Conservation (phyloP, 2,888 invertebrate genomes). For the Gymnocheta viridis region DNA sequence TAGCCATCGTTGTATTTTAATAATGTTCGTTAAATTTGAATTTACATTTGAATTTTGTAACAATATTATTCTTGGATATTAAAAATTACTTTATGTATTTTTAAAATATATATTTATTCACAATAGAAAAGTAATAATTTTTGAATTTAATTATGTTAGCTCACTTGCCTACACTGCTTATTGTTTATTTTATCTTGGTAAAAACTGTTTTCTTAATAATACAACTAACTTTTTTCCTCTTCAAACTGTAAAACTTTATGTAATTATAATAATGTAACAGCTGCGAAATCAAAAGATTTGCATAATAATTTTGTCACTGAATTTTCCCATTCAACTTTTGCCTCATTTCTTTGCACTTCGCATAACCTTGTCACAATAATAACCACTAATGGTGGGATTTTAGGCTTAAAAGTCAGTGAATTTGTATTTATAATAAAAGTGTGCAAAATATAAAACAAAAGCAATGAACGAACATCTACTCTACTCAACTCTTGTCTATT, state of each 20-base stretch:
- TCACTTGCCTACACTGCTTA: not conserved
- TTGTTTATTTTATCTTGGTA: not conserved
- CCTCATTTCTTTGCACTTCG: not conserved
- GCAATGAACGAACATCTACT: not conserved
- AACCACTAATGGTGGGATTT: constrained; percentile 46
- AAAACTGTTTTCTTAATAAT: not conserved
- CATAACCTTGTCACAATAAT: not conserved
- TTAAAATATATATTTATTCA: no score
- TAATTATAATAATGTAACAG: constrained; percentile 61
- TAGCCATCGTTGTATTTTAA: no score
- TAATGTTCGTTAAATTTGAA: no score
- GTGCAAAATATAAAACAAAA: constrained; percentile 25
- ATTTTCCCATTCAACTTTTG: not conserved
- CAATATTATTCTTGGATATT: no score
- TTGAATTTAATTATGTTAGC: not conserved
- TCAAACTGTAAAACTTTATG: constrained; percentile 3
- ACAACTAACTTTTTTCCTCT: not conserved
- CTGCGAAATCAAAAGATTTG: constrained; percentile 66
- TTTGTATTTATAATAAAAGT: constrained; percentile 35
- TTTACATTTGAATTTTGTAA: no score
- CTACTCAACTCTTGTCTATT: no score
- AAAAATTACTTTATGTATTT: no score
- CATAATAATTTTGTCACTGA: constrained; percentile 61
- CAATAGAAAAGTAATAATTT: not conserved
- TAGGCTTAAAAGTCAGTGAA: constrained; percentile 48